Conservation (phyloP, 2,888 invertebrate species). For the Adelphocoris suturalis region DNA sequence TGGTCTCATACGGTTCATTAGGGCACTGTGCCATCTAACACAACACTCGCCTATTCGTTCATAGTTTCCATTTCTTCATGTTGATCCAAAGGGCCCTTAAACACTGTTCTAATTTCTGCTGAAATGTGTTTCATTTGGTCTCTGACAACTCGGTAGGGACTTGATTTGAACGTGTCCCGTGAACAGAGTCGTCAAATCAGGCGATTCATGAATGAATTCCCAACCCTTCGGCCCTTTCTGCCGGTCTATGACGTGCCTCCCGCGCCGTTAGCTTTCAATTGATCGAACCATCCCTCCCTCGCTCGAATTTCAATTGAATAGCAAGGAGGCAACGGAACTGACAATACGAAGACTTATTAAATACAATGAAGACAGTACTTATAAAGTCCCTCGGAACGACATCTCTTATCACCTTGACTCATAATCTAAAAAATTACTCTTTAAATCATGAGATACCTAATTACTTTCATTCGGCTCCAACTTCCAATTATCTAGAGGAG, state of each 20-base stretch:
- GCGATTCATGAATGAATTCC: constrained; percentile 22
- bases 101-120: neutral
- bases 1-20: too few species aligned
- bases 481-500: too few species aligned
- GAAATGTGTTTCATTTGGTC: neutral
- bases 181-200: constrained; percentile 2
- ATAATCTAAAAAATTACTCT: too few species aligned
- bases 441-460: too few species aligned
- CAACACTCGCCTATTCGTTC: too few species aligned
- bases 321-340: neutral
- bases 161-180: neutral
- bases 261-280: neutral
- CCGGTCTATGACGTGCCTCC: neutral
- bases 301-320: neutral
- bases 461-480: too few species aligned
- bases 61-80: too few species aligned
- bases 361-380: too few species aligned
- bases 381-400: too few species aligned
- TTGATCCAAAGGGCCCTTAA: neutral
- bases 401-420: too few species aligned
- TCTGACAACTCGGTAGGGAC: neutral
- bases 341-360: too few species aligned
- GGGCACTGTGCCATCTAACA: too few species aligned
- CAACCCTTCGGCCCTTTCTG: neutral
- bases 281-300: neutral